Evolutionary conservation across 2,888 invertebrate species (phyloP), one percentile per base, ranked within the genome.

Genomic region (Pollenia angustigena): DNA sequence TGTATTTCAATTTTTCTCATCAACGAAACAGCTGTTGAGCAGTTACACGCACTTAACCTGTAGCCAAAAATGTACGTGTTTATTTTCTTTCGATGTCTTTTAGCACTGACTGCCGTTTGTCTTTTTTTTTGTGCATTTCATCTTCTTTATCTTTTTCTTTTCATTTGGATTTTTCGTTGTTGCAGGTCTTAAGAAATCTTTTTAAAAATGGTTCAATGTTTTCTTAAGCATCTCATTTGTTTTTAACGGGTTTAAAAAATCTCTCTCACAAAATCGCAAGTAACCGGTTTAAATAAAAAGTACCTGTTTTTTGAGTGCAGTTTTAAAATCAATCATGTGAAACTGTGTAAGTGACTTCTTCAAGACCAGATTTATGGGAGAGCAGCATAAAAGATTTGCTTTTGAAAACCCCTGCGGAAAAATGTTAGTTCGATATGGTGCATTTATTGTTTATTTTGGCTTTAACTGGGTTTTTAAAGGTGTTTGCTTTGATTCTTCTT

Each of bases 21-120:
- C 74, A 32, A 32, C 32, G 6, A 32, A 32, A 32, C 32, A 81
- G 74, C 81, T 74, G 81, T 66, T 74, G 6, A 52, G 62, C 80
- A 54, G 80, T 62, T 80, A 80, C 23, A 54, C 69, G 52, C 50
- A 32, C 62, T 72, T 71, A 64, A 71, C 71, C 16, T 40, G 81
- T 54, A 48, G 9, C 18, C 23, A n/a, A 58, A 32, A 32, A 32
- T 32, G n/a, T 50, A 42, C 18, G 23, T 64, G 54, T 16, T 54
- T 12, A 32, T 23, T 75, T 81, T 12, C 11, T 23, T 52, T 79
- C 8, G 23, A 16, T 18, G 50, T 23, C 32, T 62, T 46, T 62
- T 52, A 14, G 14, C 11, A 32, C 14, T 52, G 9, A 32, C 14
- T 52, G 9, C 62, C 42, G 6, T 42, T 69, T 76, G n/a, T n/a